These are phyloP conservation scores for Ciconia stormi DNA, from an alignment of 2,113 vertebrate genomes.

Conservation along the genomic window DNA sequence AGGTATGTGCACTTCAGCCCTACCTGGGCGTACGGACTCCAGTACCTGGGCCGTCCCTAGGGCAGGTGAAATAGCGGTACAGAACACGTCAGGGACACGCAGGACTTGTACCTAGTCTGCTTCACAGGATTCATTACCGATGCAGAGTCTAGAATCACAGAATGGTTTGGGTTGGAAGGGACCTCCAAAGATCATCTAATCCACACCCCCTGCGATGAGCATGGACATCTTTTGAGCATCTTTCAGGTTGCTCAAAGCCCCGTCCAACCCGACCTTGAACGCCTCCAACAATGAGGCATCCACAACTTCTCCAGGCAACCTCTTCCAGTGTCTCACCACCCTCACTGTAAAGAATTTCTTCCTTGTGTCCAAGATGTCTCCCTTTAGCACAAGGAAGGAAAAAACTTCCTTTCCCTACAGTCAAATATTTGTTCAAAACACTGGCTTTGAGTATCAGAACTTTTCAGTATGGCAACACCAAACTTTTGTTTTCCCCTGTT, in stretches of 20 bases:
- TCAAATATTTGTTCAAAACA: background rate
- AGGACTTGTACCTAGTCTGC: background rate
- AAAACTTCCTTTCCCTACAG: background rate
- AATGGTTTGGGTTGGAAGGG: background rate
- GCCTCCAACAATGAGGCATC: background rate
- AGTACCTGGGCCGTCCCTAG: background rate
- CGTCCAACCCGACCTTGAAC: background rate
- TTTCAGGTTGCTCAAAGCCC: background rate
- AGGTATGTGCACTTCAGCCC: too few relatives aligned
- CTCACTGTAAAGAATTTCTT: background rate
- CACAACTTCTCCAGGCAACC: background rate
- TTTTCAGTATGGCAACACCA: background rate
- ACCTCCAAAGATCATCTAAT: background rate
- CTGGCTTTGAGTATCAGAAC: background rate
- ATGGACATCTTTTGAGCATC: background rate
- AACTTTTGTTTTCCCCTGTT: background rate
- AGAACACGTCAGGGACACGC: background rate
- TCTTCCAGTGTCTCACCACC: too few relatives aligned
- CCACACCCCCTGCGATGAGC: rapidly evolving
- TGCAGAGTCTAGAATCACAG: background rate
- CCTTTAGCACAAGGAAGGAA: background rate
- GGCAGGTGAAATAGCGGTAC: background rate
- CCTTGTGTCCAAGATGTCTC: background rate
- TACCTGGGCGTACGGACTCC: rapidly evolving
- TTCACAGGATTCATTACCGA: background rate